phyloP scores from a whole-genome alignment of 1,140 invertebrate species.

The Leptopilina clavipes region DNA sequence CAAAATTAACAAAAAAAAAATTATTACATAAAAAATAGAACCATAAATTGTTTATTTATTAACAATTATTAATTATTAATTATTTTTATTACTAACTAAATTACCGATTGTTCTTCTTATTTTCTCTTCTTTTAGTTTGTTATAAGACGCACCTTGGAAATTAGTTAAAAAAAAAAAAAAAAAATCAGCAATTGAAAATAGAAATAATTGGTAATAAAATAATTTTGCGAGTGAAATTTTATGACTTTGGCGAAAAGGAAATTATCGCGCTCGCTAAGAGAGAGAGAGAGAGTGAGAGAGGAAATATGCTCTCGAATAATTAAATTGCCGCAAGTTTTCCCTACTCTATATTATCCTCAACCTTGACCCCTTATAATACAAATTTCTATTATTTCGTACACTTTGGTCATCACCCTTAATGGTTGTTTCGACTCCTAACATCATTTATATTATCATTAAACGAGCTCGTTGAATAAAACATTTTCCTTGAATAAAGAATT shows the following conservation, averaged over 20 bases:
- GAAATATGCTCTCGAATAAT: background rate
- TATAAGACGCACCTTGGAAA: too few species aligned
- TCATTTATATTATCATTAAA: conserved; percentile 4
- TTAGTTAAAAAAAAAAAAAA: too few species aligned
- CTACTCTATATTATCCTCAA: background rate
- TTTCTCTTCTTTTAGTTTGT: too few species aligned
- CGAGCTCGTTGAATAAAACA: background rate
- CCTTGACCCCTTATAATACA: conserved; percentile 15
- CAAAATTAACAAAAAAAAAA: too few species aligned
- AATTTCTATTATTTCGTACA: conserved; percentile 20
- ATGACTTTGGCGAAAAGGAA: background rate
- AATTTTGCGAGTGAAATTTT: background rate
- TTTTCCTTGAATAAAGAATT: conserved; percentile 3
- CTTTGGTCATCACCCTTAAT: conserved; percentile 1
- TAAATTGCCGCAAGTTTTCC: background rate
- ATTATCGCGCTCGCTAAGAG: background rate
- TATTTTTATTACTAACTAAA: too few species aligned
- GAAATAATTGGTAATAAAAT: too few species aligned
- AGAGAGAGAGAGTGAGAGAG: too few species aligned
- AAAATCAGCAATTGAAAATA: too few species aligned
- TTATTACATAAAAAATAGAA: too few species aligned
- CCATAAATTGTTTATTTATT: too few species aligned
- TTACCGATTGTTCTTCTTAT: too few species aligned
- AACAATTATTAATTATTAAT: too few species aligned
- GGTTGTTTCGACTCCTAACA: background rate